A percentile compares a stretch with the other conserved stretches of the same genome.
Conservation (phyloP, 2,888 invertebrate species). For the Dasypolia templi region DNA sequence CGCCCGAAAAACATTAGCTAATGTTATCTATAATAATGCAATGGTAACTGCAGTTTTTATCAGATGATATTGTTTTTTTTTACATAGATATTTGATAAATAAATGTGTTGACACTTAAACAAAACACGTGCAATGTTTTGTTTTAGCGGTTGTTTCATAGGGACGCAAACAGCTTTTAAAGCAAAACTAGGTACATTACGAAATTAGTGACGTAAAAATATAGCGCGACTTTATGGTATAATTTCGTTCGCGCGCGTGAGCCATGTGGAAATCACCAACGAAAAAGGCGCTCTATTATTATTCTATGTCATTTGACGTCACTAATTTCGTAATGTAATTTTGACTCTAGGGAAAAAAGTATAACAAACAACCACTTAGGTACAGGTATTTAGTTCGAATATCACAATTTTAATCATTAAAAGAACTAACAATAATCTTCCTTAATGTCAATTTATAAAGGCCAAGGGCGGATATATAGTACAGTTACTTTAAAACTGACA, state of each 20-base stretch:
- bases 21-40: not conserved
- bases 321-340: not conserved
- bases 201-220: not conserved
- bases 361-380: conserved; percentile 4
- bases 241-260: not conserved
- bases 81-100: not conserved
- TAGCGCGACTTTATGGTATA: not conserved
- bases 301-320: not conserved
- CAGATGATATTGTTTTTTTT: conserved; percentile 5
- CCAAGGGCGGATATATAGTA: conserved; percentile 7
- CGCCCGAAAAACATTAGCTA: not conserved
- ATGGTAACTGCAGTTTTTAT: conserved; percentile 1
- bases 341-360: not conserved
- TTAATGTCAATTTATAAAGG: conserved; percentile 7
- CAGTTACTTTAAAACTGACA: too few relatives aligned
- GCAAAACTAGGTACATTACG: not conserved
- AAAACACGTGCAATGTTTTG: not conserved
- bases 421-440: conserved; percentile 34
- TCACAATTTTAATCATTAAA: conserved; percentile 27
- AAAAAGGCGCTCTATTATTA: not conserved
- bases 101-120: not conserved
- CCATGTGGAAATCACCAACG: not conserved
- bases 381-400: conserved; percentile 17
- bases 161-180: not conserved
- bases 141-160: too few relatives aligned